phyloP scores from a whole-genome alignment of 2,888 invertebrate species.

The Ormyrus nitidulus region DNA sequence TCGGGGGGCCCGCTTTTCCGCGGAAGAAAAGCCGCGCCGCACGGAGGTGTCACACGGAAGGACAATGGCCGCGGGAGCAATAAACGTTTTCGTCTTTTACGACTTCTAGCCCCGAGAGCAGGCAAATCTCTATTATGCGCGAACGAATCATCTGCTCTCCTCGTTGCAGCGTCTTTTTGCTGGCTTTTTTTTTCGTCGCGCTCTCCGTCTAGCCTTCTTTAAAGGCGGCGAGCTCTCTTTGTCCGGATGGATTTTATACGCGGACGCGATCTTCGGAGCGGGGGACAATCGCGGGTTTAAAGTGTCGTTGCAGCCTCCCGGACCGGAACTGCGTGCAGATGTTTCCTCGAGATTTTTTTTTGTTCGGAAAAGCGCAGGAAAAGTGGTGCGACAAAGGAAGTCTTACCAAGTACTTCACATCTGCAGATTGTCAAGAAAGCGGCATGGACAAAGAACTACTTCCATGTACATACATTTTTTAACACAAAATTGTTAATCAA shows the following conservation, averaged over 20 bases:
- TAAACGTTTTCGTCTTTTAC: conserved; percentile 9
- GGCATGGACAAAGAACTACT: too few relatives aligned
- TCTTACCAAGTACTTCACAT: too few relatives aligned
- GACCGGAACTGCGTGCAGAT: conserved; percentile 17
- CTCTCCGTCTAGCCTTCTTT: background rate
- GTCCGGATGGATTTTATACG: too few relatives aligned
- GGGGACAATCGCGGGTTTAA: conserved; percentile 16
- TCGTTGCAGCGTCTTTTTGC: background rate
- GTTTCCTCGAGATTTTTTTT: conserved; percentile 1
- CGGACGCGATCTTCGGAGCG: background rate
- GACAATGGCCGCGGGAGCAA: too few relatives aligned
- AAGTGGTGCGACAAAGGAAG: too few relatives aligned
- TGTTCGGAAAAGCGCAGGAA: background rate
- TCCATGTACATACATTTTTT: too few relatives aligned
- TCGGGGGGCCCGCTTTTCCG: background rate
- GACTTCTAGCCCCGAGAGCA: background rate
- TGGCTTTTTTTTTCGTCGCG: background rate
- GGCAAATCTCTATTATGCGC: conserved; percentile 25
- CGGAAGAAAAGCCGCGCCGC: background rate
- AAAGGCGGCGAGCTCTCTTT: too few relatives aligned
- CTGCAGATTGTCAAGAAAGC: too few relatives aligned
- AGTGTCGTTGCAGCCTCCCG: conserved; percentile 6
- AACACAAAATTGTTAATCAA: too few relatives aligned
- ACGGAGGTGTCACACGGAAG: background rate
- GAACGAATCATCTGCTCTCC: conserved; percentile 31